Conservation (phyloP, 1,140 invertebrate genomes). For the Mycetomoellerius zeteki region DNA sequence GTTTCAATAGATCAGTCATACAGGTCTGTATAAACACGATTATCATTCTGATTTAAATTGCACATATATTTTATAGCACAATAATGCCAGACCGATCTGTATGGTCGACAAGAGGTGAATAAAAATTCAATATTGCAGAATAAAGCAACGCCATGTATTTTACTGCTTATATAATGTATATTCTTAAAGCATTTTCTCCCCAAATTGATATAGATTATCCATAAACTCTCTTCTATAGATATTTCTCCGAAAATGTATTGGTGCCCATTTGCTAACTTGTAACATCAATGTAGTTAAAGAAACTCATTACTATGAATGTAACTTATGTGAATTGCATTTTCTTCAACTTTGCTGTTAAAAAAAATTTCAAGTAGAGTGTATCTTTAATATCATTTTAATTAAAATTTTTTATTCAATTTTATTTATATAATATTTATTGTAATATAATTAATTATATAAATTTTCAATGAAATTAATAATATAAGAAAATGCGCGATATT, state of each 20-base stretch:
- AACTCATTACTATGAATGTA: neutral
- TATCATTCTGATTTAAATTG: conserved; percentile 81
- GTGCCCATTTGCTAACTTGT: neutral
- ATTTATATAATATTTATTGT: neutral
- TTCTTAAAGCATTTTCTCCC: conserved; percentile 7
- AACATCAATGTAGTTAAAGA: neutral
- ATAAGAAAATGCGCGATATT: neutral
- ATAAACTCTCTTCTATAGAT: conserved; percentile 6
- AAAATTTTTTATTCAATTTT: neutral
- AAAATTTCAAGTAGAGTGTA: neutral
- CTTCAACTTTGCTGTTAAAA: neutral
- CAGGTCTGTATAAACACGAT: conserved; percentile 56
- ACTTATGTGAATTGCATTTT: neutral
- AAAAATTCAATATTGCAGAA: conserved; percentile 83
- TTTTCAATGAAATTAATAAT: neutral
- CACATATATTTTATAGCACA: conserved; percentile 81
- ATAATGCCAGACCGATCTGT: conserved; percentile 51
- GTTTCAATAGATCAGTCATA: conserved; percentile 38
- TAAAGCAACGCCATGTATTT: conserved; percentile 70
- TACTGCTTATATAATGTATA: neutral
- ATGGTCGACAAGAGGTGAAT: conserved; percentile 77
- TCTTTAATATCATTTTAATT: conserved; percentile 5
- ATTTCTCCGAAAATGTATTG: neutral
- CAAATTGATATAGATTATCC: conserved; percentile 30
- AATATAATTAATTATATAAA: conserved; percentile 4